phyloP scores from a whole-genome alignment of 1,140 invertebrate species.

The Lepeophtheirus salmonis region DNA sequence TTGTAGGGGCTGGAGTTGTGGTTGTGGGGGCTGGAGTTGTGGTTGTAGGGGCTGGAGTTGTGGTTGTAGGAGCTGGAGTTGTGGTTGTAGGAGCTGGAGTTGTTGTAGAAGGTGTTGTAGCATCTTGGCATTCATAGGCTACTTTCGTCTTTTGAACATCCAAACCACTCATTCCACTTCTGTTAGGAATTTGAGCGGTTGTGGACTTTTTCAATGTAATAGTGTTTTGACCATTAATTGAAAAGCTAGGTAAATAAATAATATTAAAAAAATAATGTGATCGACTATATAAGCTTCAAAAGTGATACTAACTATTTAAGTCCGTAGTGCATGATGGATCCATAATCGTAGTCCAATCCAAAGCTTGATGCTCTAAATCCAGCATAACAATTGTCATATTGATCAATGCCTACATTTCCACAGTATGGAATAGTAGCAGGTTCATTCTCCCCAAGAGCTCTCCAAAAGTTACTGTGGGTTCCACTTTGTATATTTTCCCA shows the following conservation, averaged over 20 bases:
- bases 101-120: background rate
- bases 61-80: no score
- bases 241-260: background rate
- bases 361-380: background rate
- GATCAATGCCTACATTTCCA: background rate
- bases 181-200: background rate
- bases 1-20: no score
- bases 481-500: background rate
- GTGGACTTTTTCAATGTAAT: background rate
- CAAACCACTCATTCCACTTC: background rate
- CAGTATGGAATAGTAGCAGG: background rate
- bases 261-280: background rate
- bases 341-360: background rate
- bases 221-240: background rate
- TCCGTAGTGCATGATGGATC: background rate
- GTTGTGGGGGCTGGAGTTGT: no score
- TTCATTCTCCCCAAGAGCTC: background rate
- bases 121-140: background rate
- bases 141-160: background rate
- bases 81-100: no score
- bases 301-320: background rate
- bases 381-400: background rate
- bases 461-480: background rate
- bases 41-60: background rate
- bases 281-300: no score